Percentiles rank a stretch among this genome's conserved stretches.
Conservation (phyloP, 2,888 invertebrate species). For the Papilio elwesi region DNA sequence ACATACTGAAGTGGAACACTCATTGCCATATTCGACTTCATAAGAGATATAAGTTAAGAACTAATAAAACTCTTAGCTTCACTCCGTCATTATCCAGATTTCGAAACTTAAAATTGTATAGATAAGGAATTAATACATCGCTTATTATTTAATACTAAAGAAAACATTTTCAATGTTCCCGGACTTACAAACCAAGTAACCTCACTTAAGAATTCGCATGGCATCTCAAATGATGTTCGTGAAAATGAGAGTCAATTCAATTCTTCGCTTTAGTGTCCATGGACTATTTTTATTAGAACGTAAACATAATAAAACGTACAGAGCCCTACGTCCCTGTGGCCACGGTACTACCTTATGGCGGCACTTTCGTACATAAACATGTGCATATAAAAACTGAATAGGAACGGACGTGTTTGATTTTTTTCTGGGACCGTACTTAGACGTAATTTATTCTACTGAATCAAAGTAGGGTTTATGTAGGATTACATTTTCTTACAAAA, state of each 20-base stretch:
- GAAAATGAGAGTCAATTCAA: constrained; percentile 21
- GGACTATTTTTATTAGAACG: constrained; percentile 31
- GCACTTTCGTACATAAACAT: constrained; percentile 15
- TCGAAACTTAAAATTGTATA: background rate
- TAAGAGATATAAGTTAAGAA: background rate
- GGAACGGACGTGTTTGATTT: constrained; percentile 23
- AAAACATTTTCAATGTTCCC: background rate
- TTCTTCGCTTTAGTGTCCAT: constrained; percentile 6
- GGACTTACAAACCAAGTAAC: background rate
- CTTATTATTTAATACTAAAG: too few species aligned
- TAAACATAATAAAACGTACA: constrained; percentile 31
- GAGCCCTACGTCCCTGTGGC: background rate
- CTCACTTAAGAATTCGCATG: constrained; percentile 12
- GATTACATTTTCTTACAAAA: constrained; percentile 15
- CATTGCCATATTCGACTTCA: background rate
- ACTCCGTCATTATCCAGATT: too few species aligned
- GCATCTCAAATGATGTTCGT: background rate
- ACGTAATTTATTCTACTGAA: constrained; percentile 14
- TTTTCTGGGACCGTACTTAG: constrained; percentile 25
- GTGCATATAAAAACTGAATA: constrained; percentile 21
- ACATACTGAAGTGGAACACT: background rate
- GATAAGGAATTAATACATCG: background rate
- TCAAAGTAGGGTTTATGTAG: constrained; percentile 5
- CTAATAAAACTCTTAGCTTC: background rate
- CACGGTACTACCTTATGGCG: constrained; percentile 8